Conservation (phyloP, 2,113 vertebrate genomes). For the Ageneiosus marmoratus region DNA sequence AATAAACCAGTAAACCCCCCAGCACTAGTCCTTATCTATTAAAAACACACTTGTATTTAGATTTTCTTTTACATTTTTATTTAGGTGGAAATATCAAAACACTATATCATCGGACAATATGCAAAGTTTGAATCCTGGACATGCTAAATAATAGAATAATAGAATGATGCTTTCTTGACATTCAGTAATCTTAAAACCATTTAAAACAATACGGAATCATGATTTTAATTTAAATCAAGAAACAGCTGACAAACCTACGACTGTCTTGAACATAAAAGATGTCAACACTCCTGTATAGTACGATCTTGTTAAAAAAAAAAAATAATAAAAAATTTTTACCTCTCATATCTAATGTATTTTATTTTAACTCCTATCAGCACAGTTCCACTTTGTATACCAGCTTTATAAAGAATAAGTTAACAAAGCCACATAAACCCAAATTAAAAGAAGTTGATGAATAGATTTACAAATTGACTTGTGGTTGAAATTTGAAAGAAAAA, state of each 20-base stretch:
- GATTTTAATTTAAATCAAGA: not conserved
- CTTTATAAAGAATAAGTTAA: not conserved
- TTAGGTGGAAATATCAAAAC: slow-evolving; percentile 35
- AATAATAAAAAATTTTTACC: not conserved
- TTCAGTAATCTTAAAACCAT: not conserved
- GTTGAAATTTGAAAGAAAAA: no score
- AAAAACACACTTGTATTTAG: not conserved
- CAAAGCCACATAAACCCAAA: not conserved
- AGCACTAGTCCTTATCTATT: not conserved
- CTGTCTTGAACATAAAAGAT: not conserved
- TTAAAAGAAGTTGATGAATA: not conserved
- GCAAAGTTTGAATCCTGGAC: slow-evolving; percentile 10
- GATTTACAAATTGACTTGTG: not conserved
- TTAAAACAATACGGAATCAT: not conserved
- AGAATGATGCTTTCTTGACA: not conserved
- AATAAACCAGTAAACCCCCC: no score
- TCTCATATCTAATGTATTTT: not conserved
- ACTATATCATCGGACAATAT: slow-evolving; percentile 24
- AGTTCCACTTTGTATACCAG: not conserved
- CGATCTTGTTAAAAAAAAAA: not conserved
- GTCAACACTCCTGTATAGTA: not conserved
- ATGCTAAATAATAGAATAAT: slow-evolving; percentile 4
- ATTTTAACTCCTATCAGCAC: not conserved
- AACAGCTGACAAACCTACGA: not conserved
- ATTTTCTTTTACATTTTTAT: slow-evolving; percentile 19